Evolutionary conservation across 1,140 invertebrate species (phyloP).

Genomic region (Aphidius gifuensis): DNA sequence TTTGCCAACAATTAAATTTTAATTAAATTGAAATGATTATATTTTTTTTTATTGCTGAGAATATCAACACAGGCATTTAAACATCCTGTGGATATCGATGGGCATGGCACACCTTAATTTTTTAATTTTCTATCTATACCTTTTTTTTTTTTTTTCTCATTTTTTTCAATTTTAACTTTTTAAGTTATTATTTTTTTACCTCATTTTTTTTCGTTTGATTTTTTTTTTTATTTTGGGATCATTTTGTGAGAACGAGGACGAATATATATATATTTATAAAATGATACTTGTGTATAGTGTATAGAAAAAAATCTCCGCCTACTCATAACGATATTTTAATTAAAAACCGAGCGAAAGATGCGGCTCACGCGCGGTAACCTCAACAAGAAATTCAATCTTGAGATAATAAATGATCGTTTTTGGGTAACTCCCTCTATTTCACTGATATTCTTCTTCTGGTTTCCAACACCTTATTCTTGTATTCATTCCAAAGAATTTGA

Average conservation of each 20-base stretch:
- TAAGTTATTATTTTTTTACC: slow-evolving; percentile 1
- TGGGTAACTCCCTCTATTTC: slow-evolving; percentile 48
- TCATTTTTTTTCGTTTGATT: background rate
- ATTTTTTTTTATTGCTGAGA: too few relatives aligned
- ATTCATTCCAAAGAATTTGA: background rate
- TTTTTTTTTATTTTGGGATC: slow-evolving; percentile 4
- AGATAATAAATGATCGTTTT: slow-evolving; percentile 56
- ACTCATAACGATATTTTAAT: slow-evolving; percentile 59
- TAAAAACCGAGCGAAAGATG: slow-evolving; percentile 46
- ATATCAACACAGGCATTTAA: too few relatives aligned
- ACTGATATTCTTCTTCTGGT: slow-evolving; percentile 8
- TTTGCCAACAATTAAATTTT: slow-evolving; percentile 53
- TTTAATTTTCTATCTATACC: background rate
- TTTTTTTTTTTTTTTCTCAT: slow-evolving; percentile 2
- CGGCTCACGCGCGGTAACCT: slow-evolving; percentile 29
- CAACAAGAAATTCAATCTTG: slow-evolving; percentile 56
- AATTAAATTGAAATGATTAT: slow-evolving; percentile 41
- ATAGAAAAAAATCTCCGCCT: slow-evolving; percentile 50
- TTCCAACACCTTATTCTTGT: background rate
- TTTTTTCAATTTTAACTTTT: background rate
- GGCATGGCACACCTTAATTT: slow-evolving; percentile 11
- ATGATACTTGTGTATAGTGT: slow-evolving; percentile 36
- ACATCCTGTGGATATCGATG: too few relatives aligned
- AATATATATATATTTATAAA: slow-evolving; percentile 18
- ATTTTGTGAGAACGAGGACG: slow-evolving; percentile 19